Evolutionary conservation across 1,140 invertebrate genomes (phyloP), one percentile per base, ranked within the genome.

Genomic region (Cotesia vestalis): DNA sequence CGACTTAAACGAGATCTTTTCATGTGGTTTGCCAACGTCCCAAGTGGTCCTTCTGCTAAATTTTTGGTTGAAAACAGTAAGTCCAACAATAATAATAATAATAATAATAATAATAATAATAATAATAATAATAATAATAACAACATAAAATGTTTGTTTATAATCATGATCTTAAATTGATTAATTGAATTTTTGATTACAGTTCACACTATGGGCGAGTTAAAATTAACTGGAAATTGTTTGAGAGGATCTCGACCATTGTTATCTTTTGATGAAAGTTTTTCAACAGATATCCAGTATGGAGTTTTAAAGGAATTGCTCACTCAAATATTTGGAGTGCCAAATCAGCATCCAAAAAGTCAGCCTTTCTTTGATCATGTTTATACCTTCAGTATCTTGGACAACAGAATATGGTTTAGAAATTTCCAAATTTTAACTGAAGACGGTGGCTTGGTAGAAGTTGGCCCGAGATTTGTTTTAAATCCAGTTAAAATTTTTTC

Each of bases 311-410:
- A 98, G 84, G 97, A 99, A 88, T 78, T 99, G 1, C 90, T 99
- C 3, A 90, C 91, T 4, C 93, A 99, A 90, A 94, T 93, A 74
- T 99, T 99, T 88, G 92, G 94, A 17, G 96, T 97, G 0, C 98
- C 98, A 0, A 94, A 98, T 82, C 90, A 97, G 81, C 97, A 99
- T 88, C 98, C 98, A 6, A 98, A 98, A 85, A 98, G 96, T 84
- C 97, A 99, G 87, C 98, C 98, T n/a, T 99, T 99, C 83, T 92
- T 98, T 81, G 98, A 99, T 86, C 96, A 99, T 88, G 94, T 99
- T 0, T 96, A 97, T 77, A 95, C 94, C 17, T 99, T 99, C 81
- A 93, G 93, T 72, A 88, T 97, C 71, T 81, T 98, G 9, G 98
- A 99, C 82, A 94, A 97, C 73, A 91, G 95, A 75, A 97, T 99